Conservation (phyloP, 2,888 invertebrate species). For the Alentia gelatinosa region DNA sequence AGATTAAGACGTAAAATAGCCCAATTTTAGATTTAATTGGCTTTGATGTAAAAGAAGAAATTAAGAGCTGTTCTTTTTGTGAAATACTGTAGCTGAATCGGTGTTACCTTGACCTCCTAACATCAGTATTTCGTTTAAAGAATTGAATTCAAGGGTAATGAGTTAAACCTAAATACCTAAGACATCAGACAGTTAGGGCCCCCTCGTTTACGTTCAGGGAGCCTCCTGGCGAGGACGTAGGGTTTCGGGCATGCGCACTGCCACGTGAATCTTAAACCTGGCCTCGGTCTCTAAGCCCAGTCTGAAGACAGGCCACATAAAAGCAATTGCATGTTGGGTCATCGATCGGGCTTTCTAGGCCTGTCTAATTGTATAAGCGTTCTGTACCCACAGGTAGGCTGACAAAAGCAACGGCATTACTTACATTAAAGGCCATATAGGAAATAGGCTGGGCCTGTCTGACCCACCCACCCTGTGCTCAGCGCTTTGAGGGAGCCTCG, state of each 20-base stretch:
- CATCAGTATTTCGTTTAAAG: neutral
- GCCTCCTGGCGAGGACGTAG: neutral
- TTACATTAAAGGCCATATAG: neutral
- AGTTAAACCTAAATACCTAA: too few relatives aligned
- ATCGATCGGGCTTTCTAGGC: neutral
- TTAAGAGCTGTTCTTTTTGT: too few relatives aligned
- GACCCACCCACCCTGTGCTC: too few relatives aligned
- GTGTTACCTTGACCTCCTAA: too few relatives aligned
- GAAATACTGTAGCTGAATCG: too few relatives aligned
- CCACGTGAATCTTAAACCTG: neutral
- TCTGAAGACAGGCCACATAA: neutral
- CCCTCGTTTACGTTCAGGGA: neutral
- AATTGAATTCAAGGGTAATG: too few relatives aligned
- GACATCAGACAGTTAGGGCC: neutral
- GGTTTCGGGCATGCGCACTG: neutral
- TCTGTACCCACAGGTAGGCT: conserved; percentile 32
- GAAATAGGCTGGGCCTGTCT: too few relatives aligned
- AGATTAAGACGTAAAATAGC: too few relatives aligned
- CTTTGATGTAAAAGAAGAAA: too few relatives aligned
- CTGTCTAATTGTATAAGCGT: conserved; percentile 34
- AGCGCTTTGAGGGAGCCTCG: too few relatives aligned
- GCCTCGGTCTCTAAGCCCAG: neutral
- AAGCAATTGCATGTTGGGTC: neutral
- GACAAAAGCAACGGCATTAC: neutral
- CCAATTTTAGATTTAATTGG: too few relatives aligned